Conservation (phyloP, 2,113 vertebrate species). For the Sminthopsis crassicaudata region DNA sequence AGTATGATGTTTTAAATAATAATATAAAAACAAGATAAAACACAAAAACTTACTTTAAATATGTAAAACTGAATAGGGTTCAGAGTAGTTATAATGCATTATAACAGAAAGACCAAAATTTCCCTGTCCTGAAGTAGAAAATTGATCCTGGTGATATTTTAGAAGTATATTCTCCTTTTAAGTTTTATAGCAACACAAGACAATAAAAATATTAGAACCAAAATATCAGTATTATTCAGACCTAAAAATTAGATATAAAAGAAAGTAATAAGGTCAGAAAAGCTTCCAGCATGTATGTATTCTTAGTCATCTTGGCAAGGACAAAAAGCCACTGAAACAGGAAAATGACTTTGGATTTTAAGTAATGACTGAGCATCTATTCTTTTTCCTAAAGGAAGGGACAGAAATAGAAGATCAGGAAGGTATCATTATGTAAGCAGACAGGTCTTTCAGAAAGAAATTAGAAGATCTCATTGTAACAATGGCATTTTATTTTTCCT, state of each 20-base stretch:
- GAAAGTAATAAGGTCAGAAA: constrained; percentile 23
- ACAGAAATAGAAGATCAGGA: constrained; percentile 78
- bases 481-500: constrained; percentile 55
- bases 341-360: constrained; percentile 75
- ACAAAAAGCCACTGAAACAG: constrained; percentile 67
- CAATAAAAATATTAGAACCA: not conserved
- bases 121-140: not conserved
- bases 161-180: constrained; percentile 2
- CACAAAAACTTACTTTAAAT: not conserved
- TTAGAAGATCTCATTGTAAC: constrained; percentile 66
- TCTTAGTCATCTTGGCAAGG: constrained; percentile 29
- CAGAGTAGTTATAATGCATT: not conserved
- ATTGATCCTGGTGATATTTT: not conserved
- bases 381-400: constrained; percentile 78
- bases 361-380: constrained; percentile 77
- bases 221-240: not conserved
- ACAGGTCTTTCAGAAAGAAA: constrained; percentile 74
- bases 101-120: not conserved
- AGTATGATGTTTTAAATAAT: not conserved
- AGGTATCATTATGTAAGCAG: constrained; percentile 78
- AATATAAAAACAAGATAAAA: not conserved
- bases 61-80: not conserved
- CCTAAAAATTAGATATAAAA: not conserved
- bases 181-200: constrained; percentile 18
- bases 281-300: not conserved